Evolutionary conservation across 2,797 vertebrate genomes (phyloP).

Genomic region (Scyliorhinus canicula): DNA sequence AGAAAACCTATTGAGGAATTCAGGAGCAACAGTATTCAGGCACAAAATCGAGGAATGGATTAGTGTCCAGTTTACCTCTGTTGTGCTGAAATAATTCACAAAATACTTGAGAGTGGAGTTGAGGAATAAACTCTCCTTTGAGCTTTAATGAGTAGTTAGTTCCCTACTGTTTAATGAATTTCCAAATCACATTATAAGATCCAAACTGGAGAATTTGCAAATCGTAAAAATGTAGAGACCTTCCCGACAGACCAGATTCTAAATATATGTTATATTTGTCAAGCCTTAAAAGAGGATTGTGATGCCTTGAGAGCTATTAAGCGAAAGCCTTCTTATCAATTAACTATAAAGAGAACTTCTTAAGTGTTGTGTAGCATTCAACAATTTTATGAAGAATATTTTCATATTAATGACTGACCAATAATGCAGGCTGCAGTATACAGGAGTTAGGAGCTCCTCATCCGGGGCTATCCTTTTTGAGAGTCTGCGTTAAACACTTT

Average conservation of each 20-base stretch:
- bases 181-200: background rate
- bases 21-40: background rate
- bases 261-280: background rate
- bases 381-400: background rate
- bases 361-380: background rate
- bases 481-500: background rate
- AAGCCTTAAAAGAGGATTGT: background rate
- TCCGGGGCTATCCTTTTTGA: background rate
- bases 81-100: background rate
- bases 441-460: background rate
- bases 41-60: background rate
- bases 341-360: background rate
- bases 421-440: background rate
- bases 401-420: background rate
- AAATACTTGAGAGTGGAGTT: background rate
- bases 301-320: background rate
- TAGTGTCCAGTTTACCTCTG: background rate
- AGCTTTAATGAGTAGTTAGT: background rate
- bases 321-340: background rate
- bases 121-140: background rate
- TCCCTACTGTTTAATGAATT: background rate
- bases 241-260: background rate
- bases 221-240: background rate
- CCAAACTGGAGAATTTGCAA: background rate
- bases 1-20: background rate